phyloP scores from a whole-genome alignment of 2,113 vertebrate genomes.

The Cyprinodon tularosa region DNA sequence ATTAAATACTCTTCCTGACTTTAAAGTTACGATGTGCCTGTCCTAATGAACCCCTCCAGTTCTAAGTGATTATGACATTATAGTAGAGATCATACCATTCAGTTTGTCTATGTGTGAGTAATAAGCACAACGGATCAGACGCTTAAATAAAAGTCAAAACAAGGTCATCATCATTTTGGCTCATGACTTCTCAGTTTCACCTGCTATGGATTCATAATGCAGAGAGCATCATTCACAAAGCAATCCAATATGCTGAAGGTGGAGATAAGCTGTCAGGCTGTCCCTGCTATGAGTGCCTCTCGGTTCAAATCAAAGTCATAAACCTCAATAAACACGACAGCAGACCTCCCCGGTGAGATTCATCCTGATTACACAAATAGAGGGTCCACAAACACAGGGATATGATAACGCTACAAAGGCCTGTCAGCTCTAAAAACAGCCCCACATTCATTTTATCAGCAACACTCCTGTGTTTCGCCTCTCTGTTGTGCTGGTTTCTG shows the following conservation, averaged over 20 bases:
- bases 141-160: constrained; percentile 23
- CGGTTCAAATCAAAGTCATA: constrained; percentile 64
- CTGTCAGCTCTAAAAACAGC: constrained; percentile 42
- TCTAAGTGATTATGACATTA: too few species aligned
- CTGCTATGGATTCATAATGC: constrained; percentile 41
- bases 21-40: not conserved
- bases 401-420: constrained; percentile 51
- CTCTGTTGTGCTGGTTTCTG: constrained; percentile 47
- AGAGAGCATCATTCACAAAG: constrained; percentile 44
- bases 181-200: constrained; percentile 38
- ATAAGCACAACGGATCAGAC: constrained; percentile 28
- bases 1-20: too few species aligned
- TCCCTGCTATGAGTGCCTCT: constrained; percentile 38
- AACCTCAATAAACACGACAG: constrained; percentile 51
- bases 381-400: constrained; percentile 33
- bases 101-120: constrained; percentile 26
- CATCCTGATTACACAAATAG: constrained; percentile 60
- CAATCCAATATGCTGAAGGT: constrained; percentile 56
- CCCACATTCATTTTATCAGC: constrained; percentile 41
- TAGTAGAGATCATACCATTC: constrained; percentile 22
- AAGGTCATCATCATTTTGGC: constrained; percentile 49
- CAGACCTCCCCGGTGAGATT: constrained; percentile 56
- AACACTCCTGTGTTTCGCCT: constrained; percentile 5
- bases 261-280: constrained; percentile 61
- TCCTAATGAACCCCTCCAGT: too few species aligned